A percentile compares a stretch with the other conserved stretches of the same genome.
These are phyloP conservation scores for Drosophila ohnishii DNA, from an alignment of 1,140 invertebrate genomes.

Conservation along the genomic window DNA sequence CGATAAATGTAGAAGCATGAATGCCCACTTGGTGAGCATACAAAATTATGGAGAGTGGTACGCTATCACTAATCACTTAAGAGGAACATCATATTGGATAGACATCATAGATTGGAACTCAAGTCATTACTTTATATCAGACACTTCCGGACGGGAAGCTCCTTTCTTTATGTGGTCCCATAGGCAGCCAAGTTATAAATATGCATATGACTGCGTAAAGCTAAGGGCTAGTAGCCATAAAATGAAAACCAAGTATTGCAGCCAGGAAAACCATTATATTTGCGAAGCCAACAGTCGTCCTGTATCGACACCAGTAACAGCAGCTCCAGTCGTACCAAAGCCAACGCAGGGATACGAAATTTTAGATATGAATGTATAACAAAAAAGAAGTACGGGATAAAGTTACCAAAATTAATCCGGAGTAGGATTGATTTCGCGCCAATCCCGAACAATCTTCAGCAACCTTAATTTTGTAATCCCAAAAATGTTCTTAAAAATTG, in stretches of 20 bases:
- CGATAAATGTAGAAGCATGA: neutral
- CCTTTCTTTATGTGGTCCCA: neutral
- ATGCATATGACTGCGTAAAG: neutral
- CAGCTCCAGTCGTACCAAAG: neutral
- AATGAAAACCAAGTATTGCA: neutral
- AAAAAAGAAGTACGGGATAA: too few species aligned
- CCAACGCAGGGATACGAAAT: neutral
- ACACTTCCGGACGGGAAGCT: neutral
- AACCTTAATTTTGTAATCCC: too few species aligned
- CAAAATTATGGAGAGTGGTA: neutral
- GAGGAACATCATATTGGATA: neutral
- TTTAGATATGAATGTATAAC: neutral
- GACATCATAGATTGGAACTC: neutral
- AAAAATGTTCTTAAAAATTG: too few species aligned
- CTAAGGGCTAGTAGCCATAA: accelerated
- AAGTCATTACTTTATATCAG: neutral
- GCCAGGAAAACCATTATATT: neutral
- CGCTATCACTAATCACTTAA: neutral
- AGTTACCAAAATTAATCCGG: too few species aligned
- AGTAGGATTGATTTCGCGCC: too few species aligned
- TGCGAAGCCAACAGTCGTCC: neutral
- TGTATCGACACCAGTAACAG: neutral
- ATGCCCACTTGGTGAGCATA: neutral
- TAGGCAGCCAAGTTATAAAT: neutral
- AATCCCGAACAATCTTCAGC: too few species aligned